These are phyloP conservation scores for Odontomachus brunneus DNA, from an alignment of 1,140 invertebrate genomes.

Conservation along the genomic window DNA sequence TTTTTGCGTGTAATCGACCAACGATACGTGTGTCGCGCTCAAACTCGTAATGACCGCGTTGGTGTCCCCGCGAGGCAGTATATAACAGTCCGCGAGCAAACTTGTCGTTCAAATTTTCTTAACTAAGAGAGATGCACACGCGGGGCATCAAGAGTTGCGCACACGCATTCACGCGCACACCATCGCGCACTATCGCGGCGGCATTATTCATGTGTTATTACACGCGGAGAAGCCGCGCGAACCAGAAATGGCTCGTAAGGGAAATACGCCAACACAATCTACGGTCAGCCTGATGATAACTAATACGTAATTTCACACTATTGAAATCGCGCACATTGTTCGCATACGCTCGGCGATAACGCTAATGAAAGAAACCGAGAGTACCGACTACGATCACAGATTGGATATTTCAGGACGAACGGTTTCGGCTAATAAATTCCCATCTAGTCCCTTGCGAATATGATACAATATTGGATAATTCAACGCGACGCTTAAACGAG, in stretches of 20 bases:
- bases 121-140: conserved; percentile 18
- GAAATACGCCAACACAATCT: conserved; percentile 46
- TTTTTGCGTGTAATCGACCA: neutral
- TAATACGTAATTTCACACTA: conserved; percentile 53
- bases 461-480: conserved; percentile 8
- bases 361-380: conserved; percentile 63
- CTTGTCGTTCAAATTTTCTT: conserved; percentile 22
- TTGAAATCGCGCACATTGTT: conserved; percentile 64
- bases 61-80: neutral
- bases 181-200: neutral
- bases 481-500: neutral
- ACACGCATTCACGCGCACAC: neutral
- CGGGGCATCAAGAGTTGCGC: neutral
- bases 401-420: conserved; percentile 8
- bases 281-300: conserved; percentile 30
- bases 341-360: conserved; percentile 19
- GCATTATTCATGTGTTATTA: conserved; percentile 57
- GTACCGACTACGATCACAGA: neutral
- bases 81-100: too few species aligned
- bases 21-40: neutral
- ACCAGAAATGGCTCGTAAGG: conserved; percentile 60
- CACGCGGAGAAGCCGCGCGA: neutral
- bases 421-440: conserved; percentile 10
- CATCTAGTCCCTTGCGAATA: neutral
- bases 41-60: neutral